Evolutionary conservation across 2,797 vertebrate genomes (phyloP).

Genomic region (Cryptoblepharus egeriae): DNA sequence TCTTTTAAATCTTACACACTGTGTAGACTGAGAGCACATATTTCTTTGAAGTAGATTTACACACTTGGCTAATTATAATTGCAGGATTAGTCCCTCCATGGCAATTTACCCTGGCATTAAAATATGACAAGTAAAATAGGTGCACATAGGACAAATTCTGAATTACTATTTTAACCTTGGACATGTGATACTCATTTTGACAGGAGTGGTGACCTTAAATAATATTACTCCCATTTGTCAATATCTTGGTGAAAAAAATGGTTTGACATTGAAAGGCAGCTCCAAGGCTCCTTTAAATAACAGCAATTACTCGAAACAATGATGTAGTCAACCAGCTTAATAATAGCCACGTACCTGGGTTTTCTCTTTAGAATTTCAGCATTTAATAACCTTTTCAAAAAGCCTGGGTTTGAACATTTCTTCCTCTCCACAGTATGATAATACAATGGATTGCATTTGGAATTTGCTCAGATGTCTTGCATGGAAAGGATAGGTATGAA

Average conservation of each 20-base stretch:
- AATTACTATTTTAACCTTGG: conserved; percentile 46
- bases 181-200: conserved; percentile 69
- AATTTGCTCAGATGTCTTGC: conserved; percentile 62
- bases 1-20: conserved; percentile 10
- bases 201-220: conserved; percentile 65
- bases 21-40: not conserved
- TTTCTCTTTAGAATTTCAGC: conserved; percentile 74
- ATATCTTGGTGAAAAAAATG: conserved; percentile 66
- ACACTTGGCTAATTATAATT: conserved; percentile 20
- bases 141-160: conserved; percentile 60
- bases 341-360: conserved; percentile 62
- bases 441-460: conserved; percentile 62
- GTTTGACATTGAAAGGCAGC: conserved; percentile 62
- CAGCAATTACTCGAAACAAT: conserved; percentile 61
- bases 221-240: conserved; percentile 72
- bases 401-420: conserved; percentile 64
- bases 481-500: conserved; percentile 46
- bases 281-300: conserved; percentile 67
- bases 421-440: conserved; percentile 52
- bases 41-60: conserved; percentile 12
- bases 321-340: conserved; percentile 64
- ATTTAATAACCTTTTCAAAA: conserved; percentile 62
- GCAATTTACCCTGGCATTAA: conserved; percentile 14
- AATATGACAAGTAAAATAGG: conserved; percentile 36
- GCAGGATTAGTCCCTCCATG: conserved; percentile 1